Conservation (phyloP, 2,113 vertebrate genomes). For the Verasper variegatus region DNA sequence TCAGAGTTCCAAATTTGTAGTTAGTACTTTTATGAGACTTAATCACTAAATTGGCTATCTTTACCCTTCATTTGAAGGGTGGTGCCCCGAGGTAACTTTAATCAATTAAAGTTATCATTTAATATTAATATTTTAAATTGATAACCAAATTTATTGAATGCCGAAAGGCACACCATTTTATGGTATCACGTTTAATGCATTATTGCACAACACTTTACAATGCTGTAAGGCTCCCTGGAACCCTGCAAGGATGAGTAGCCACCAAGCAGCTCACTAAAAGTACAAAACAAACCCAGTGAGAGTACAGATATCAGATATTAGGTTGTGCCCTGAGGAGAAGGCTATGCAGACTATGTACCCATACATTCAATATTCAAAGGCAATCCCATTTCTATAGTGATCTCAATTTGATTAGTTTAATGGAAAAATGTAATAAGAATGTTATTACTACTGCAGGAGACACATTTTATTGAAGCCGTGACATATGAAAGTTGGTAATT, state of each 20-base stretch:
- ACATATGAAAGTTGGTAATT: background rate
- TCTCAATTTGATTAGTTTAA: background rate
- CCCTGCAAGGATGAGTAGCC: background rate
- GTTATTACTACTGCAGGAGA: background rate
- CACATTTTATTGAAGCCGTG: background rate
- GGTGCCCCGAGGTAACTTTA: no score
- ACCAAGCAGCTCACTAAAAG: background rate
- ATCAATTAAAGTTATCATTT: no score
- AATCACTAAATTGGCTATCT: no score
- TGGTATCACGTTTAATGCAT: no score
- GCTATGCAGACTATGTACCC: background rate
- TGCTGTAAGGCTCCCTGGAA: background rate
- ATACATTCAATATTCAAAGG: background rate
- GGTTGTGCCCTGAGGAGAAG: background rate
- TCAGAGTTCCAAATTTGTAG: no score
- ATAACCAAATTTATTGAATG: no score
- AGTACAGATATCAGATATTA: conserved; percentile 1
- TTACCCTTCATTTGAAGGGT: no score
- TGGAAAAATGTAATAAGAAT: background rate
- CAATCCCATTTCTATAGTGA: background rate
- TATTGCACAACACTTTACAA: no score
- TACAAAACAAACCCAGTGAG: background rate
- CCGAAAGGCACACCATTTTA: no score
- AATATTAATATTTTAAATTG: no score
- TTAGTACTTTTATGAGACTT: no score